Evolutionary conservation across 2,888 invertebrate genomes (phyloP), one percentile per base, ranked within the genome.

Genomic region (Toxonevra muliebris): DNA sequence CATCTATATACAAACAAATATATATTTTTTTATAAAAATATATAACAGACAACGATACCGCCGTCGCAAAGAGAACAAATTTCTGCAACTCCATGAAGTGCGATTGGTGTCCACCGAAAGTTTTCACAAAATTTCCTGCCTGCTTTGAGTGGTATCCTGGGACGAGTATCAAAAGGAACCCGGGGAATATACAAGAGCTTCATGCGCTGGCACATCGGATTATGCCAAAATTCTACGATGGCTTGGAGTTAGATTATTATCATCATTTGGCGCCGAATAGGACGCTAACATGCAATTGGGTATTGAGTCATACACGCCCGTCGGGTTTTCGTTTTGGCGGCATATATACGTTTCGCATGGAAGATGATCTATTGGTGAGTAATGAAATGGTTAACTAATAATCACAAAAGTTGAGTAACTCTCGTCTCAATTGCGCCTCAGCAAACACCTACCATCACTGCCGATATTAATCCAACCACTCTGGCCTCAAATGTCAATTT

Each of bases 291-390:
- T 76, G 77, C 45, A 76, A 77, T 42, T 85, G 84, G 83, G 70
- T 81, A 0, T 67, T 85, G 50, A 85, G 85, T 68, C 84, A 84
- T 69, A 79, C 76, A 15, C 77, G 76, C 50, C 80, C 85, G 0
- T 76, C 83, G 0, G 85, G 85, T 11, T 84, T 84, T 74, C 80
- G 84, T 5, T 79, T 85, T 55, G 85, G 85, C 13, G 85, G 85
- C 1, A 75, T 79, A 13, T 84, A 84, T 69, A 79, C 77, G 13
- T 76, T 77, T 15, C 79, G 77, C 12, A 70, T 77, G 10, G 19
- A 68, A 1, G 78, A 77, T 17, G 78, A 84, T 70, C 66, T 83
- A 11, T 75, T 85, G 81, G 85, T 85, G 57, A 77, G 75, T 68
- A 9, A 4, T 12, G 41, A 30, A 42, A 19, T 64, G 12, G 11